Conservation (phyloP, 1,140 invertebrate genomes). For the Helicoverpa zea region DNA sequence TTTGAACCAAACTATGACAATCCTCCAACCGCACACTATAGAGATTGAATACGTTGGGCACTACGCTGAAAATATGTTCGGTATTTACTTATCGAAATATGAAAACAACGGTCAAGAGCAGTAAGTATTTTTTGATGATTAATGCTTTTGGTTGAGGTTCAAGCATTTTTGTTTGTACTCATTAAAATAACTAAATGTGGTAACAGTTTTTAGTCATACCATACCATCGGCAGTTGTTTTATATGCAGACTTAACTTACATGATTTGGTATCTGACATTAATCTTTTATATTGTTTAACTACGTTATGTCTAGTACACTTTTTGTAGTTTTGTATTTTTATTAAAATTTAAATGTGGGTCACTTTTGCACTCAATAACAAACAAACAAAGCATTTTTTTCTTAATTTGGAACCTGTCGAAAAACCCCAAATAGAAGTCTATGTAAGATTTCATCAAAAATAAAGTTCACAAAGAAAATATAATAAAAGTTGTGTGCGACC, state of each 20-base stretch:
- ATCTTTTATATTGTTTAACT: too few relatives aligned
- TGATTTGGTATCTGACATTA: too few relatives aligned
- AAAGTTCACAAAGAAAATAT: not conserved
- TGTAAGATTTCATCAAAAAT: not conserved
- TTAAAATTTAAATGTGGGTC: too few relatives aligned
- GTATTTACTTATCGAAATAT: constrained; percentile 80
- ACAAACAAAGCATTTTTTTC: too few relatives aligned
- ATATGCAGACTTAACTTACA: too few relatives aligned
- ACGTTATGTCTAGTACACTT: too few relatives aligned
- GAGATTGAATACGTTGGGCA: constrained; percentile 64
- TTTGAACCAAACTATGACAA: constrained; percentile 53
- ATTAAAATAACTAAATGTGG: not conserved
- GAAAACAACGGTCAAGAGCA: constrained; percentile 54
- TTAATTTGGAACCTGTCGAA: too few relatives aligned
- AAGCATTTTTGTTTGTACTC: not conserved
- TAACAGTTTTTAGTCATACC: too few relatives aligned
- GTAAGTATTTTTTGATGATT: constrained; percentile 65
- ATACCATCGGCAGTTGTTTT: too few relatives aligned
- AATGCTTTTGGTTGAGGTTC: not conserved
- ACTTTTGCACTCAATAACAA: too few relatives aligned
- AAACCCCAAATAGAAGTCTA: too few relatives aligned
- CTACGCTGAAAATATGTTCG: constrained; percentile 80
- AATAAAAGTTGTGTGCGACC: not conserved
- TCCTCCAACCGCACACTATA: constrained; percentile 60
- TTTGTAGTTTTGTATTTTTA: too few relatives aligned